Base-by-base conservation (phyloP, 2,888 invertebrate species). In the Tipula confusa region DNA sequence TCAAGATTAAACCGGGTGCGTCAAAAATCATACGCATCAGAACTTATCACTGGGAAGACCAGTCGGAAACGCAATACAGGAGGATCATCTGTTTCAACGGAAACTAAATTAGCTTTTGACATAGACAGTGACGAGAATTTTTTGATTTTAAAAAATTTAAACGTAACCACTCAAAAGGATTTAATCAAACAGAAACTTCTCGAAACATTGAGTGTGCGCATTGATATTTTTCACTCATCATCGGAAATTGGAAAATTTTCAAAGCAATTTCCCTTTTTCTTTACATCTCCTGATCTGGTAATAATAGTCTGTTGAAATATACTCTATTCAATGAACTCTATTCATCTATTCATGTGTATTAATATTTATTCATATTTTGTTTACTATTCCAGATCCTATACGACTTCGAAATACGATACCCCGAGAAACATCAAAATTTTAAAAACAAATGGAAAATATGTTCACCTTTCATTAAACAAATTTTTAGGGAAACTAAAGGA, bases 201-300 rank as follows among this genome's bases (percentile, higher is more conserved):
- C 9, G 79, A 79, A 18, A 79, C 79, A 2, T 79, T 79, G 79
- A 79, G 79, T 48, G 13, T 48, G 48, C 48, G 48, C 48, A 3
- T 48, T 6, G 48, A 48, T 48, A 11, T 48, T 48, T 48, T 48
- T 48, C 48, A 15, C 5, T 6, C 48, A 6, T 48, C 48, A 48
- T 48, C 13, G 4, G 13, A 48, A 48, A 48, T 48, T 6, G 48
- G 13, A 11, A 48, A 48, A 48, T 48, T 48, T 48, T 48, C 48
- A 48, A 48, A 48, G 11, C 48, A 48, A 6, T 48, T 48, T 79
- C 28, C 79, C 24, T 28, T 24, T 79, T 79, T 79, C 28, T 79
- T 79, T 28, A 79, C 79, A 28, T 79, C 79, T 28, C 79, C 79
- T 28, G 79, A 79, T 79, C 9, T 79, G 79, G 79, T 79, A 79